Conservation (phyloP, 2,113 vertebrate genomes). For the human (Homo sapiens) region GRCh38 chr3:156345501-156346000, state of each 20-base stretch:
- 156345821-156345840: neutral
- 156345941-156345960: neutral
- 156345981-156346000: neutral
- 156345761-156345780: constrained; percentile 30
- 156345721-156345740: neutral
- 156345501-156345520: neutral
- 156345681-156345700: neutral
- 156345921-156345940: neutral
- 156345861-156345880: accelerated
- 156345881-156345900: neutral
- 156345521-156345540: neutral
- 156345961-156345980: constrained; percentile 11
- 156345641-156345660: neutral
- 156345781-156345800: neutral
- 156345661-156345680: neutral
- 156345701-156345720: neutral
- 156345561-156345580: neutral
- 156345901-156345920: accelerated
- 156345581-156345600: neutral
- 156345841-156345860: neutral
- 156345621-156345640: neutral
- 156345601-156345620: neutral
- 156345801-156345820: neutral
- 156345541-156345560: neutral
- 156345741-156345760: neutral